Evolutionary conservation across 2,797 vertebrate species (phyloP), one percentile per base, ranked within the genome.

Genomic region (Macroramphosus scolopax): DNA sequence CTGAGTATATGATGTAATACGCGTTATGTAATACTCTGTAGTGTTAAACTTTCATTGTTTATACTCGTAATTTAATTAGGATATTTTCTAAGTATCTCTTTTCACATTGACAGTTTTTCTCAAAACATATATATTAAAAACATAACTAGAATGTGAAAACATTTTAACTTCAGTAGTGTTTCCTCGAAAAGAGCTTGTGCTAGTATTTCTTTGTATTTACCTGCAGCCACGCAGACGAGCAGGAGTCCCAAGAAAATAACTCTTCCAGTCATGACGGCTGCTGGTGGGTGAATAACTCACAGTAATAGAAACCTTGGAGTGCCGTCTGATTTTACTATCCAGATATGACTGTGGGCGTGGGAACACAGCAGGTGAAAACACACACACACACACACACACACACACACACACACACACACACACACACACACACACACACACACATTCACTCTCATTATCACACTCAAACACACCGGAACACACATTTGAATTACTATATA

Each of bases 181-280:
- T n/a, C n/a, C n/a, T n/a, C n/a, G n/a, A n/a, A n/a, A n/a, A n/a
- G n/a, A n/a, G n/a, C n/a, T n/a, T n/a, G n/a, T n/a, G n/a, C n/a
- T n/a, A n/a, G 20, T 22, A 6, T 22, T 22, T 22, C 3, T 22
- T 22, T 16, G 2, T 51, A 25, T 36, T 68, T 83, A 87, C 84
- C 86, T 84, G 82, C 53, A n/a, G 63, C 29, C 39, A 77, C 29
- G 13, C 71, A 81, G 59, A 84, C 1, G 32, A 87, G 56, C 73
- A 88, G 64, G 12, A 88, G 77, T 24, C 72, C 80, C 34, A 87
- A 57, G 39, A 87, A 38, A 75, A 81, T 45, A 60, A 37, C 35
- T 58, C 40, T 77, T 35, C 65, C 67, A 12, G 17, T 69, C 86
- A 85, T 85, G 59, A 22, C 85, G 67, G 52, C 26, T 80, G 67